phyloP scores from a whole-genome alignment of 2,888 invertebrate species.

The Trissoscelio sp. region DNA sequence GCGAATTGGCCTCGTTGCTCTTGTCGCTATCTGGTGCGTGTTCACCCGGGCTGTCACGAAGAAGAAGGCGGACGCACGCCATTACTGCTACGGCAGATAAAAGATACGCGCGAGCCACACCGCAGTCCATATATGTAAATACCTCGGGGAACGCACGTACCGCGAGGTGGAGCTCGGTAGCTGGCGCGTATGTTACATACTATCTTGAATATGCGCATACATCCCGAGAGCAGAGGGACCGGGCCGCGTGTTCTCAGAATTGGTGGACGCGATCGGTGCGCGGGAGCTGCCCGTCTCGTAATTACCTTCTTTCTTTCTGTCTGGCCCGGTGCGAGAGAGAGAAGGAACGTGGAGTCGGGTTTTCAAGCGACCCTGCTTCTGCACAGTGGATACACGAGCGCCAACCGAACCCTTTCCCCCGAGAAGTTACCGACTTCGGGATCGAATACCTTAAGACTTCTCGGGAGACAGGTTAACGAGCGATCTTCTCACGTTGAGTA shows the following conservation, averaged over 20 bases:
- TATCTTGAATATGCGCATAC: constrained; percentile 83
- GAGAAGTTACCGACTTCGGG: constrained; percentile 60
- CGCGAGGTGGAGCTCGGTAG: constrained; percentile 77
- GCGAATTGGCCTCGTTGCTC: constrained; percentile 55
- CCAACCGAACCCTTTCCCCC: constrained; percentile 19
- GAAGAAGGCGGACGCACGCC: constrained; percentile 77
- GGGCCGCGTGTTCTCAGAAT: constrained; percentile 81
- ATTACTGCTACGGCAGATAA: constrained; percentile 81
- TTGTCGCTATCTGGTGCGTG: constrained; percentile 73
- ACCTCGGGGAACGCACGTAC: constrained; percentile 80
- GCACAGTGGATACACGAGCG: constrained; percentile 11
- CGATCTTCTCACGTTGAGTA: constrained; percentile 69
- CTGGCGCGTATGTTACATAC: constrained; percentile 82
- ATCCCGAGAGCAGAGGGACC: constrained; percentile 74
- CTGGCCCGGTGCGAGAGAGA: constrained; percentile 58
- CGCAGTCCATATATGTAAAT: constrained; percentile 83
- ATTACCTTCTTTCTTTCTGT: constrained; percentile 80
- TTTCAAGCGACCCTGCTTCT: constrained; percentile 41
- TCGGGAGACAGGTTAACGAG: constrained; percentile 68
- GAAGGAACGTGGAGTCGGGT: constrained; percentile 39
- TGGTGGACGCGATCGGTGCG: constrained; percentile 80
- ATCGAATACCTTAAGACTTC: constrained; percentile 67
- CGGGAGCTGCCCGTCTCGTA: constrained; percentile 83
- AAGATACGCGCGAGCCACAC: constrained; percentile 81
- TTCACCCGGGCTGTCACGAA: constrained; percentile 76